Base-by-base conservation (phyloP, 2,888 invertebrate genomes). In the Eristalis tenax region DNA sequence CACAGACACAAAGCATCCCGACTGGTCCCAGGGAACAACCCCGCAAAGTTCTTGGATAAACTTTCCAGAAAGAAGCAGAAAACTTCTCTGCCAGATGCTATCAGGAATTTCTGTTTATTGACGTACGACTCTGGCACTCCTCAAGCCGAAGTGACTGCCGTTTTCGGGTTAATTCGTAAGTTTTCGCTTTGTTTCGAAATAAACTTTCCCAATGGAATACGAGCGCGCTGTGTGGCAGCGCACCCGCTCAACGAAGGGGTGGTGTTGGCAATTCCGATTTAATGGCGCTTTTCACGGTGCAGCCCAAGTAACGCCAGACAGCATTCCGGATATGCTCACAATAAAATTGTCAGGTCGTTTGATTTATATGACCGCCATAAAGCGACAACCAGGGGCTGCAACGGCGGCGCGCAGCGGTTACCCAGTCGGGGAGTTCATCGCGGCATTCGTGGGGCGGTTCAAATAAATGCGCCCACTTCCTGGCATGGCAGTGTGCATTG, bases 321-420 rank as follows among this genome's bases (percentile, higher is more conserved):
- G 40, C 11, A 28, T 1, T 57, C 63, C 75, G 83, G 86, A 87
- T 78, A 87, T 83, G 66, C 78, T 79, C 50, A 76, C 71, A 87
- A 83, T 87, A 83, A 87, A 87, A 83, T 87, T 87, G 83, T 83
- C 83, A 83, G 76, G 57, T 80, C 73, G 71, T 75, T 83, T 83
- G 83, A 87, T 83, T 87, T 83, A 83, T 87, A 78, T 32, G 63
- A 74, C 78, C 66, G 40, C 75, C 61, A 74, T 82, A 74, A 86
- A 86, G 73, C 66, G 76, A 82, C 82, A 69, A 32, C 26, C 2
- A 26, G 26, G n/a, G n/a, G n/a, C n/a, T n/a, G 77, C 74, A 63
- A 22, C 35, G 35, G 35, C 18, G n/a, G 6, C n/a, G n/a, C n/a
- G n/a, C n/a, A n/a, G 84, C 63, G 76, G 81, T 80, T 76, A 59